Conservation (phyloP, 2,113 vertebrate genomes). For the Apteryx owenii region DNA sequence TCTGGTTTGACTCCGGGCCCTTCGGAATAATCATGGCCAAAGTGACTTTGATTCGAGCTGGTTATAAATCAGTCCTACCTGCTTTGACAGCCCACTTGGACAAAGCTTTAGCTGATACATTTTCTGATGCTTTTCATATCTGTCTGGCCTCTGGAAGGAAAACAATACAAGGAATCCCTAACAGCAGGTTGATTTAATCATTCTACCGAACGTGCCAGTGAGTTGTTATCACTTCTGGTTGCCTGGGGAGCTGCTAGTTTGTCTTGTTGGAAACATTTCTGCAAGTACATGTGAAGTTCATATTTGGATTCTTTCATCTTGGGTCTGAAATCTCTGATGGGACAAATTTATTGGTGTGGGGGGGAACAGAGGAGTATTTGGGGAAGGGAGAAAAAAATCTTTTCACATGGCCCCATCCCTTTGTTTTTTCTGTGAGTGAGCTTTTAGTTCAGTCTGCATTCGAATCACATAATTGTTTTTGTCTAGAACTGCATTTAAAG, state of each 20-base stretch:
- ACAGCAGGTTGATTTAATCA: slow-evolving; percentile 3
- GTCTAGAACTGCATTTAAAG: neutral
- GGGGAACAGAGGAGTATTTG: neutral
- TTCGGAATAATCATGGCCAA: neutral
- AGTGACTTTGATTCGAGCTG: neutral
- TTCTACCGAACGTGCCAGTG: neutral
- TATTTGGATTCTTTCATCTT: neutral
- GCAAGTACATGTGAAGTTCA: neutral
- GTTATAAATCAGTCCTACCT: neutral
- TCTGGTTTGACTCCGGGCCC: neutral
- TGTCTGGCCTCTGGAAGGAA: slow-evolving; percentile 32
- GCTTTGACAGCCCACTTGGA: neutral
- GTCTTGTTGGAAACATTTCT: neutral
- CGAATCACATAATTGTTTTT: neutral
- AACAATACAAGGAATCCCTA: slow-evolving; percentile 15
- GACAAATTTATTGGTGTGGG: neutral
- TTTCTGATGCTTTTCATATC: neutral
- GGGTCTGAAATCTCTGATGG: neutral
- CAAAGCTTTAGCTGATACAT: neutral
- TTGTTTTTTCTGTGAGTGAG: neutral
- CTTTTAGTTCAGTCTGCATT: neutral
- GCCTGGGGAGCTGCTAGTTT: slow-evolving; percentile 28
- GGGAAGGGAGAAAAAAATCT: neutral
- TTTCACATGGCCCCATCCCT: neutral
- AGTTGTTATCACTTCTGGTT: slow-evolving; percentile 5